A percentile compares a stretch with the other conserved stretches of the same genome.
phyloP scores from a whole-genome alignment of 2,113 vertebrate genomes.

The Baryphthengus martii region DNA sequence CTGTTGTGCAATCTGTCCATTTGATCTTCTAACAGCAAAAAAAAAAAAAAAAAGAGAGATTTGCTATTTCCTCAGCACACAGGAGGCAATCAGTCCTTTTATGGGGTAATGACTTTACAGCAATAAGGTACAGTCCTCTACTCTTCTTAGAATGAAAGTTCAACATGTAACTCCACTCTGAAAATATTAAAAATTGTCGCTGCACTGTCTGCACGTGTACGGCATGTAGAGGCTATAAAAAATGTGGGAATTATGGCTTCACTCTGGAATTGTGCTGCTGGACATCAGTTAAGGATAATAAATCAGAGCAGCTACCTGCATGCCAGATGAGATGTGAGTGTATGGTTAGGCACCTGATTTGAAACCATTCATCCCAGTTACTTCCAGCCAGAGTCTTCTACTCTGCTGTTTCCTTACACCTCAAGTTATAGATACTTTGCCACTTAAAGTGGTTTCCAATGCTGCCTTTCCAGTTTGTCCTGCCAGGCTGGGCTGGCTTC shows the following conservation, averaged over 20 bases:
- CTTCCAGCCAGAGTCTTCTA: not conserved
- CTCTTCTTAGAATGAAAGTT: not conserved
- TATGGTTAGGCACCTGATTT: not conserved
- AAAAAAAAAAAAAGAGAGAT: not conserved
- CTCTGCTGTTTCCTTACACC: not conserved
- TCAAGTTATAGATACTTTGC: not conserved
- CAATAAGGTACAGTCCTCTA: not conserved
- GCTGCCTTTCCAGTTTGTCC: not conserved
- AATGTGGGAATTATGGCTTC: not conserved
- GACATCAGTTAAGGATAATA: not conserved
- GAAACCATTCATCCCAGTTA: not conserved
- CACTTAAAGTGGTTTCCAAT: not conserved
- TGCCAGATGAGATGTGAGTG: not conserved
- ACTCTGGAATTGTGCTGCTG: not conserved
- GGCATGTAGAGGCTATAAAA: not conserved
- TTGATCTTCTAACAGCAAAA: not conserved
- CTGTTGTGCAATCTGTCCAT: conserved; percentile 33
- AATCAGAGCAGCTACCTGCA: not conserved
- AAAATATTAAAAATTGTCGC: not conserved
- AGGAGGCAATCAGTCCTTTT: not conserved
- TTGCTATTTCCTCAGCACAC: not conserved
- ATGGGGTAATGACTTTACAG: not conserved
- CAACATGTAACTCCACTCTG: not conserved
- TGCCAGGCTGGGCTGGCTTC: not conserved
- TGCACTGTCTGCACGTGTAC: not conserved